These are phyloP conservation scores for Ariopsis seemanni DNA, from an alignment of 2,113 vertebrate species.

Conservation along the genomic window DNA sequence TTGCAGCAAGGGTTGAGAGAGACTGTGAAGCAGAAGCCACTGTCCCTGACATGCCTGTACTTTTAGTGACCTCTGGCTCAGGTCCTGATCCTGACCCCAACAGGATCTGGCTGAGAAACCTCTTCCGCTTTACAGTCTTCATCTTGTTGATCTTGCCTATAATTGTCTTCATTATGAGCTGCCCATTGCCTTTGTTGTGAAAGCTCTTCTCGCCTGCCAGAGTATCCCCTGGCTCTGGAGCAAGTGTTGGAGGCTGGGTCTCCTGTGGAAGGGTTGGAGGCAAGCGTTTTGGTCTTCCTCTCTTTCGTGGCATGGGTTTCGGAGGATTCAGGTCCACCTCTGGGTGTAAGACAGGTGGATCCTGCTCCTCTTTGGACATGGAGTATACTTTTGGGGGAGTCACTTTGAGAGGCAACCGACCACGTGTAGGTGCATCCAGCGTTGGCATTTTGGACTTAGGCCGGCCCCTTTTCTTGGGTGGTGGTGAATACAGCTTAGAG, in stretches of 20 bases:
- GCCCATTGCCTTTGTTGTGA: constrained; percentile 86
- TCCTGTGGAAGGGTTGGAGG: constrained; percentile 81
- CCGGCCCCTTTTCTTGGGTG: constrained; percentile 84
- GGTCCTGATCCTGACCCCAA: constrained; percentile 64
- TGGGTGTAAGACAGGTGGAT: constrained; percentile 93
- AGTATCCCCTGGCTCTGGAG: constrained; percentile 79
- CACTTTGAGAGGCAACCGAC: constrained; percentile 81
- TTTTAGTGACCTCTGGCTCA: constrained; percentile 65
- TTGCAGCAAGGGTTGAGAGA: constrained; percentile 89
- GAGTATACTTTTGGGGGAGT: constrained; percentile 89
- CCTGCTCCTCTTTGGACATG: constrained; percentile 89
- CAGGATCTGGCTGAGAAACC: constrained; percentile 92
- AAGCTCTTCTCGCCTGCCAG: constrained; percentile 77
- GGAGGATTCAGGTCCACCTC: constrained; percentile 90
- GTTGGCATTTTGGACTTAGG: constrained; percentile 93
- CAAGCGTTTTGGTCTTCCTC: constrained; percentile 91
- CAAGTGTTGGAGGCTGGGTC: constrained; percentile 74
- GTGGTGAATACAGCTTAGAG: constrained; percentile 65
- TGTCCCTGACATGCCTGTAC: constrained; percentile 49
- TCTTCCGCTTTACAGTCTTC: constrained; percentile 95
- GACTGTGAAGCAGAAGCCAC: constrained; percentile 80
- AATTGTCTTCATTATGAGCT: constrained; percentile 93
- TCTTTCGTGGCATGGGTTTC: constrained; percentile 87
- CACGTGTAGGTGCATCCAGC: constrained; percentile 82
- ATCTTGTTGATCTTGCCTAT: constrained; percentile 99